Percentiles rank a stretch among this genome's conserved stretches.
Conservation (phyloP, 1,140 invertebrate genomes). For the Heliothis subflexa region DNA sequence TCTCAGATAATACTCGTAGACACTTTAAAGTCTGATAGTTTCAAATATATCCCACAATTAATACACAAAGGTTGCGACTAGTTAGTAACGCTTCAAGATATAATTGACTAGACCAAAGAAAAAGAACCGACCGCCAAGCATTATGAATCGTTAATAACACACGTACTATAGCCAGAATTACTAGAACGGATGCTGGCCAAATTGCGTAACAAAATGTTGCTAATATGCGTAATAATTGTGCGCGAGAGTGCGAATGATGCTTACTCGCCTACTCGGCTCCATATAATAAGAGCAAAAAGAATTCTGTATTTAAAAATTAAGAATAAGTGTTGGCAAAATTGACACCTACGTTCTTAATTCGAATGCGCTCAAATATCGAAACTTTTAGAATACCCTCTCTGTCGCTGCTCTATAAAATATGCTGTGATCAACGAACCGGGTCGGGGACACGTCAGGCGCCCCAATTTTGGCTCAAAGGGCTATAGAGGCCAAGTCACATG, state of each 20-base stretch:
- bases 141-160: slow-evolving; percentile 7
- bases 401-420: slow-evolving; percentile 27
- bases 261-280: background rate
- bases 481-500: slow-evolving; percentile 25
- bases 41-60: too few species aligned
- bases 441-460: slow-evolving; percentile 30
- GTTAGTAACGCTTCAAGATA: too few species aligned
- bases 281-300: too few species aligned
- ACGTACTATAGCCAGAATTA: background rate
- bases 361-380: slow-evolving; percentile 23
- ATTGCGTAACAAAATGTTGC: slow-evolving; percentile 1
- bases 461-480: slow-evolving; percentile 44
- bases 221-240: slow-evolving; percentile 11
- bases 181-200: background rate
- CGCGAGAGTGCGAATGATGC: too few species aligned
- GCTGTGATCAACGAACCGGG: slow-evolving; percentile 32
- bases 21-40: too few species aligned
- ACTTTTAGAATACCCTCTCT: background rate
- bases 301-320: too few species aligned
- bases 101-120: background rate
- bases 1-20: too few species aligned
- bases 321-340: too few species aligned
- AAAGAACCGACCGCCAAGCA: background rate
- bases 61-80: too few species aligned
- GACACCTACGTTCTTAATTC: slow-evolving; percentile 11